Percentiles rank a stretch among this genome's conserved stretches.
phyloP scores from a whole-genome alignment of 2,113 vertebrate species.

The Carettochelys insculpta region DNA sequence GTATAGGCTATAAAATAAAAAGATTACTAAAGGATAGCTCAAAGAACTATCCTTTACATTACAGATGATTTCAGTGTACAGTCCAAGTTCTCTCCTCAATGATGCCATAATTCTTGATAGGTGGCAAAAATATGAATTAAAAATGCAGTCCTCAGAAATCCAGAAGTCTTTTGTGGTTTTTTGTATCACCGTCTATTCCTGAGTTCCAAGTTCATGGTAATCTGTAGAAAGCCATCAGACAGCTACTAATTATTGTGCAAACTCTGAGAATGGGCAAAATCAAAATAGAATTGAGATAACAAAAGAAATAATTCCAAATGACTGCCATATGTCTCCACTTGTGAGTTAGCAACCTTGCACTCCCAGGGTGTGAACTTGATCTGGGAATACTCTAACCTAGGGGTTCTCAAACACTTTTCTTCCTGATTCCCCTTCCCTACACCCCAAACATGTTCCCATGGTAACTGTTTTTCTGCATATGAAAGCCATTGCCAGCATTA shows the following conservation, averaged over 20 bases:
- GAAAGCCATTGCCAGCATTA: too few relatives aligned
- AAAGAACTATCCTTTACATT: constrained; percentile 42
- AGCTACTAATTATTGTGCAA: constrained; percentile 23
- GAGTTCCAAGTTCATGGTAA: constrained; percentile 45
- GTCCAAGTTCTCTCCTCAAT: background rate
- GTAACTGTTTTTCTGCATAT: too few relatives aligned
- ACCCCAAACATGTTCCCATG: too few relatives aligned
- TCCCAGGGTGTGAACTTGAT: background rate
- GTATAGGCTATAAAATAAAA: constrained; percentile 37
- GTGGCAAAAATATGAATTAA: constrained; percentile 31
- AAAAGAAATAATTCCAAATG: background rate
- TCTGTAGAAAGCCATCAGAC: constrained; percentile 13
- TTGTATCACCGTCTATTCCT: background rate
- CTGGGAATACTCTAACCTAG: background rate
- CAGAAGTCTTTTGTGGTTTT: constrained; percentile 18
- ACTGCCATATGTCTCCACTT: rapidly evolving
- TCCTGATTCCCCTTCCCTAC: too few relatives aligned
- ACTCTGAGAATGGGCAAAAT: constrained; percentile 33
- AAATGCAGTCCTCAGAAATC: constrained; percentile 48
- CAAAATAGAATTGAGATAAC: constrained; percentile 4
- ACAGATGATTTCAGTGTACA: background rate
- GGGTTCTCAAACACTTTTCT: too few relatives aligned
- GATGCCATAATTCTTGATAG: constrained; percentile 28
- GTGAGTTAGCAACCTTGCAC: background rate
- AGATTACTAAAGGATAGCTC: constrained; percentile 28